Evolutionary conservation across 2,888 invertebrate species (phyloP).

Genomic region (Helleia helle): DNA sequence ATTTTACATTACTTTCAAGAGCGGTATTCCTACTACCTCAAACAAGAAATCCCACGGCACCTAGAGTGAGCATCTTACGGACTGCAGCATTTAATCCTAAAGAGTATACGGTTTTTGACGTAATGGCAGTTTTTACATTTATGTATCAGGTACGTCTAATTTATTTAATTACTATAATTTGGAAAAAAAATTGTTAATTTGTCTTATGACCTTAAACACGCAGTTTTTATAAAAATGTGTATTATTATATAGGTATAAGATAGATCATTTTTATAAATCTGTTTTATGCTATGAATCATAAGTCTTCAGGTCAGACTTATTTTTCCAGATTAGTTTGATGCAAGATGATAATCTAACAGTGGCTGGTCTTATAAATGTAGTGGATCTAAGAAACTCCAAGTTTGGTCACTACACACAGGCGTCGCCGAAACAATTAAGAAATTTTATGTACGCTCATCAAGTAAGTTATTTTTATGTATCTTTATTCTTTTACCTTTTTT

Average conservation of each 20-base stretch:
- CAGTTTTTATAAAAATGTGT: no score
- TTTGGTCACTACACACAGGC: conserved; percentile 55
- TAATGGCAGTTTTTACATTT: background rate
- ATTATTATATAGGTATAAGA: no score
- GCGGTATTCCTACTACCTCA: no score
- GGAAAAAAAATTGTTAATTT: no score
- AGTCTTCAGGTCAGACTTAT: no score
- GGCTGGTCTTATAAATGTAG: conserved; percentile 46
- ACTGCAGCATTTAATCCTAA: background rate
- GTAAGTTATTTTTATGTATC: conserved; percentile 29
- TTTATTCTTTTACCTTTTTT: no score
- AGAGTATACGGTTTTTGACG: background rate
- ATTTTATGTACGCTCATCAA: conserved; percentile 38
- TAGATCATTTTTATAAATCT: no score
- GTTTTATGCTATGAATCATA: no score
- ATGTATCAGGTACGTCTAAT: conserved; percentile 1
- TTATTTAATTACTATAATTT: no score
- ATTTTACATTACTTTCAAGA: no score
- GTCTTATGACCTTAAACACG: no score
- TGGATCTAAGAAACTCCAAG: conserved; percentile 58
- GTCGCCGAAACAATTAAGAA: conserved; percentile 58
- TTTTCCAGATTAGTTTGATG: conserved; percentile 43
- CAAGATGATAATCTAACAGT: conserved; percentile 66
- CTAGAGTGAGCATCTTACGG: background rate
- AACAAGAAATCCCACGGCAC: background rate